Evolutionary conservation across 30 jellyfish, hydroid and myxozoan genomes (phyloP).

Genomic region (Aurelia aurita complex sp. Pacific): DNA sequence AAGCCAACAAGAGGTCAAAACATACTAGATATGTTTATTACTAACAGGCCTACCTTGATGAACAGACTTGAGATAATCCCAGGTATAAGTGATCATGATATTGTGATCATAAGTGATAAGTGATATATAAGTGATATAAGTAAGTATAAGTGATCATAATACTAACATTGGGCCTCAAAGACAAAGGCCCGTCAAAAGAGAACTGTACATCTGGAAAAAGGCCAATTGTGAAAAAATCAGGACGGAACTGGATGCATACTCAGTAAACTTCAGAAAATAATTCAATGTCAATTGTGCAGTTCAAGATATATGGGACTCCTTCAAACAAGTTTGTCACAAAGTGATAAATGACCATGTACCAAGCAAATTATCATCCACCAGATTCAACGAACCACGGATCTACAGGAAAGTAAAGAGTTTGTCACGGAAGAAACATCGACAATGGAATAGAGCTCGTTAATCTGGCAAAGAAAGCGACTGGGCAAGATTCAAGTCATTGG

Average conservation of each 20-base stretch:
- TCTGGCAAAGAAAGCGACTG: not conserved
- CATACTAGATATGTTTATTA: constrained; percentile 29
- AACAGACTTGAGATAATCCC: constrained; percentile 40
- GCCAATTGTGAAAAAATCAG: constrained; percentile 33
- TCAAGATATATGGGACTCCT: constrained; percentile 44
- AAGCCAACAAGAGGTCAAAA: constrained; percentile 45
- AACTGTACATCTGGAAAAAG: constrained; percentile 40
- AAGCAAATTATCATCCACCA: not conserved
- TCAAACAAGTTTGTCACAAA: constrained; percentile 13
- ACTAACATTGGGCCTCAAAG: constrained; percentile 34
- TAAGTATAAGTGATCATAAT: not conserved
- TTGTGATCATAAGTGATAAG: not conserved
- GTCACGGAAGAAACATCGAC: constrained; percentile 35
- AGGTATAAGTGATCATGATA: constrained; percentile 42
- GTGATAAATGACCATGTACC: constrained; percentile 20
- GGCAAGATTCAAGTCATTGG: constrained; percentile 1
- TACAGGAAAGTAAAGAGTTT: constrained; percentile 67
- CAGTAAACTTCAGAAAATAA: constrained; percentile 19
- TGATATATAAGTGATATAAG: no score
- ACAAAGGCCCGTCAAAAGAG: constrained; percentile 39
- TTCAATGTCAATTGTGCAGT: constrained; percentile 39
- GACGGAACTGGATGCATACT: constrained; percentile 16
- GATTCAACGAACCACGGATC: constrained; percentile 67
- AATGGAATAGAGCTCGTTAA: constrained; percentile 26
- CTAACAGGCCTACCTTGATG: constrained; percentile 25